Base-by-base conservation (phyloP, 2,797 vertebrate species). In the Syngnathus acus region DNA sequence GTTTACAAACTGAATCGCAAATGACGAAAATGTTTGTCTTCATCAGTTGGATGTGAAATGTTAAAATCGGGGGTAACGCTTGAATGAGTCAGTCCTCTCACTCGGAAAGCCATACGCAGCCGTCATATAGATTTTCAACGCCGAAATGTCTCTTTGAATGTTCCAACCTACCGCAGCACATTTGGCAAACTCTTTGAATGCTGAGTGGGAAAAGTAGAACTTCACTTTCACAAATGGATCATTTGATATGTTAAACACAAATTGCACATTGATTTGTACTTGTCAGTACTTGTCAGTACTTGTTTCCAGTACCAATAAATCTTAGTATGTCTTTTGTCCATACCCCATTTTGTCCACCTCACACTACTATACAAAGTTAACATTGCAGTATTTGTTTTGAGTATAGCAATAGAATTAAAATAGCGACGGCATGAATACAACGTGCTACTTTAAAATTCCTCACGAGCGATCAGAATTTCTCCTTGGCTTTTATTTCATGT, bases 271-370 rank as follows among this genome's bases (percentile, higher is more conserved):
- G 60, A 39, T 57, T 51, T 10, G 17, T 64, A 42, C 65, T 69
- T 65, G 71, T 48, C 51, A 39, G 40, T 62, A 62, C 70, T 4
- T 32, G 32, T 32, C 32, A 32, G 32, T 32, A 32, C 32, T 67
- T 43, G 74, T 79, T 76, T 67, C 57, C n/a, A 54, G 13, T 19
- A 21, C 17, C 43, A 40, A 39, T 72, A 39, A 67, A 60, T 75
- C 65, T 54, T 26, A 32, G 32, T 32, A 32, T 32, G 32, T 32
- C 32, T 32, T 32, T 32, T 32, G 32, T 32, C 32, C 32, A 32
- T 32, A 32, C 32, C 32, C 32, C 3, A 32, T 32, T 32, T 32
- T 32, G 32, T 32, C 32, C 32, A 32, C 32, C 32, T 32, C 32
- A 32, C 32, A 32, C 32, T 32, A 4, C 32, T 32, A 32, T 32